phyloP scores from a whole-genome alignment of 2,113 vertebrate genomes.

The Trachemys scripta region DNA sequence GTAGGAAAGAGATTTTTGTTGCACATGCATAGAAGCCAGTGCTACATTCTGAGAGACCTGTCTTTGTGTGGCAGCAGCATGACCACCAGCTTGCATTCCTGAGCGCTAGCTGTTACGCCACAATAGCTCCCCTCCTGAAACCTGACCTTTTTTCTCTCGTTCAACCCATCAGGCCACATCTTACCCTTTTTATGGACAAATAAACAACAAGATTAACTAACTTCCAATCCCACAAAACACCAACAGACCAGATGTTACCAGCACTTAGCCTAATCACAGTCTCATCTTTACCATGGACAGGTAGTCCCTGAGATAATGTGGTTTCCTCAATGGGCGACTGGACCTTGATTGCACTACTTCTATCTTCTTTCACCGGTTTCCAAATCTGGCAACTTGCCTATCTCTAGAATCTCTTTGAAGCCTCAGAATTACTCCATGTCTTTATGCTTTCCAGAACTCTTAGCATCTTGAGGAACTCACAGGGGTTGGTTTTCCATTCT shows the following conservation, averaged over 20 bases:
- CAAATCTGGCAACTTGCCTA: not conserved
- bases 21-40: not conserved
- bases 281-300: not conserved
- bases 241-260: rapidly evolving
- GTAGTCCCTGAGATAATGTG: not conserved
- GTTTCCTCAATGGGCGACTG: no score
- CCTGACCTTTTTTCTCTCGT: not conserved
- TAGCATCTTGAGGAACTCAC: not conserved
- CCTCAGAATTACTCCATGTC: not conserved
- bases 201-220: not conserved
- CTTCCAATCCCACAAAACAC: not conserved
- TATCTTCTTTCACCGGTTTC: not conserved
- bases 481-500: not conserved
- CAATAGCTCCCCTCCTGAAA: not conserved
- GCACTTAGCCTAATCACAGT: not conserved
- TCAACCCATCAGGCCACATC: rapidly evolving
- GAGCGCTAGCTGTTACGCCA: not conserved
- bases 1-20: not conserved
- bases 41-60: not conserved
- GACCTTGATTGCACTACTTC: not conserved
- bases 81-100: not conserved
- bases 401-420: not conserved
- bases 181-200: rapidly evolving
- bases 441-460: rapidly evolving
- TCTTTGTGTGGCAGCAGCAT: not conserved